A percentile compares a stretch with the other conserved stretches of the same genome.
Evolutionary conservation across 1,140 invertebrate species (phyloP).

Genomic region (Diorhabda elongata): DNA sequence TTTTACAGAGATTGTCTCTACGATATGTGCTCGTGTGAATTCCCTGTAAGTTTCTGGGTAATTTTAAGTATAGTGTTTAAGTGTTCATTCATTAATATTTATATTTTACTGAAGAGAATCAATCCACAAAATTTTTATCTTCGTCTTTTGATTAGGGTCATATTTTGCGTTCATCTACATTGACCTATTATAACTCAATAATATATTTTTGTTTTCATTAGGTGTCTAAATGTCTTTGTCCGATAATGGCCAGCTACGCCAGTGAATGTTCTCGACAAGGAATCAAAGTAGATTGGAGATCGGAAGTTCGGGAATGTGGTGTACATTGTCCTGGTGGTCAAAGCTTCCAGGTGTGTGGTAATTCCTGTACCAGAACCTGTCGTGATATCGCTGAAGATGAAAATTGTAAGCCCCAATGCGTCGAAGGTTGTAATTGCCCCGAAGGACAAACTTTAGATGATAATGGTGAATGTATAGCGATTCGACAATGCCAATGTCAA

Average conservation of each 20-base stretch:
- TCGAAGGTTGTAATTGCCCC: slow-evolving; percentile 86
- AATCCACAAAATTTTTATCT: neutral
- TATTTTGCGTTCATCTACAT: too few relatives aligned
- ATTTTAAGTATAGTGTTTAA: neutral
- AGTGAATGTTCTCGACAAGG: slow-evolving; percentile 68
- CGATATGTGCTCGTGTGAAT: slow-evolving; percentile 80
- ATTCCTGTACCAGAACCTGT: slow-evolving; percentile 70
- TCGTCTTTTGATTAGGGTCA: neutral
- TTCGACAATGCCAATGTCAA: slow-evolving; percentile 70
- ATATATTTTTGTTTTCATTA: slow-evolving; percentile 25
- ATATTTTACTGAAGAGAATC: too few relatives aligned
- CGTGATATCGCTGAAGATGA: slow-evolving; percentile 54
- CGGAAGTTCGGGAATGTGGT: slow-evolving; percentile 73
- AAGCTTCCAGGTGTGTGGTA: slow-evolving; percentile 73
- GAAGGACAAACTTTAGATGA: slow-evolving; percentile 63
- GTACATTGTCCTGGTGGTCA: slow-evolving; percentile 73
- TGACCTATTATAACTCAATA: neutral
- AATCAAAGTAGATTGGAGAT: slow-evolving; percentile 70
- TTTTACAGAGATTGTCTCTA: slow-evolving; percentile 80
- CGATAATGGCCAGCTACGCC: slow-evolving; percentile 74
- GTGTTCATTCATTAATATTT: too few relatives aligned
- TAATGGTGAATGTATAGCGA: slow-evolving; percentile 69
- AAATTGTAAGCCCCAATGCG: slow-evolving; percentile 62
- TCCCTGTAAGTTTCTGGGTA: slow-evolving; percentile 40
- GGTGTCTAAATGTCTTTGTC: slow-evolving; percentile 69